Evolutionary conservation across 2,888 invertebrate genomes (phyloP), one percentile per base, ranked within the genome.

Genomic region (Drosophila mimica): DNA sequence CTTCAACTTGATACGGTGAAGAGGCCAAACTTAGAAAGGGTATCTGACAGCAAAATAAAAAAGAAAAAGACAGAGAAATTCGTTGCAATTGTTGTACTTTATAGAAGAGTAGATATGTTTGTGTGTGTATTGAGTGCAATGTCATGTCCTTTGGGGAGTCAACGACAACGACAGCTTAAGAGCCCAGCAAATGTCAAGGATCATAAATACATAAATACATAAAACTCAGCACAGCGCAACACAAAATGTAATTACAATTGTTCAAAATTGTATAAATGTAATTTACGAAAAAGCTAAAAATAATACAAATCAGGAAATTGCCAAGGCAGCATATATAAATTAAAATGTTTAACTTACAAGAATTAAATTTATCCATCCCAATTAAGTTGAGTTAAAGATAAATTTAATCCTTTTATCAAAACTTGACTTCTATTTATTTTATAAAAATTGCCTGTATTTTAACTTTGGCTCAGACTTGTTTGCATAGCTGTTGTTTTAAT

Each of bases 121-220:
- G 25, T 25, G 5, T n/a, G 54, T 17, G n/a, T 28, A n/a, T n/a
- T n/a, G 25, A 70, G 70, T 66, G 64, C 69, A 78, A 62, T 77
- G 72, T 34, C 63, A 67, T 66, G 70, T 70, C 60, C 51, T 63
- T 60, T 66, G 7, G 52, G 17, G 25, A 30, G 20, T 48, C 49
- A 65, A 65, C 46, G 79, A 68, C 64, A 65, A 70, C 49, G 79
- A 68, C 64, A 71, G 67, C 70, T 79, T 43, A 61, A 75, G 61
- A 75, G 57, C 53, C 38, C n/a, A 25, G 57, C 56, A 63, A 74
- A 63, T 63, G 56, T 68, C 56, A 52, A 52, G 52, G 36, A 40
- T 53, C 43, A 53, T 33, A 64, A 43, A 74, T 36, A 57, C 49
- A 53, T 33, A 64, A 38, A 74, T 33, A 64, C 38, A 46, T 46